A percentile compares a stretch with the other conserved stretches of the same genome.
Conservation (phyloP, 2,888 invertebrate genomes). For the Leptinotarsa tumamoca region DNA sequence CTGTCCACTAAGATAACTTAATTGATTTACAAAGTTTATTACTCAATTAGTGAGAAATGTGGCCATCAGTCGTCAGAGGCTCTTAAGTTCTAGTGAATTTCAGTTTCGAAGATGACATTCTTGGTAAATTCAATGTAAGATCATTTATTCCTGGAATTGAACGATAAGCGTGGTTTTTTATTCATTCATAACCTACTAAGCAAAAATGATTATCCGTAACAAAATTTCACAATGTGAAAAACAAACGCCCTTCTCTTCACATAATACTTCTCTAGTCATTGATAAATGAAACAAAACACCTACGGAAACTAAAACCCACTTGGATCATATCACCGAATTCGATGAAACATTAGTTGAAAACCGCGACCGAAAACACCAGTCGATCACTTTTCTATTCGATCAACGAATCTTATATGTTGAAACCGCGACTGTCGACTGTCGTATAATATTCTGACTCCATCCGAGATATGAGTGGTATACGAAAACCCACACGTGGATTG, state of each 20-base stretch:
- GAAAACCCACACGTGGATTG: constrained; percentile 62
- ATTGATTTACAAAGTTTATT: too few species aligned
- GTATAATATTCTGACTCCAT: constrained; percentile 53
- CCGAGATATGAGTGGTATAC: constrained; percentile 60
- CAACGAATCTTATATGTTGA: constrained; percentile 54
- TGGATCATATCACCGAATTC: constrained; percentile 19
- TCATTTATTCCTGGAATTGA: too few species aligned
- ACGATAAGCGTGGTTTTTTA: too few species aligned
- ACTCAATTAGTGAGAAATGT: too few species aligned
- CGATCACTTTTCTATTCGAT: constrained; percentile 18
- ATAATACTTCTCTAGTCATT: background rate
- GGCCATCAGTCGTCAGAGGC: too few species aligned
- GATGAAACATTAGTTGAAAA: background rate
- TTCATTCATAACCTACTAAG: too few species aligned
- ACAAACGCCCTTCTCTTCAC: background rate
- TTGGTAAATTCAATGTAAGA: too few species aligned
- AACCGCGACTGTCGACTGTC: constrained; percentile 56
- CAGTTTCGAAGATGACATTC: too few species aligned
- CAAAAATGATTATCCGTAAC: too few species aligned
- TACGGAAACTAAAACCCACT: constrained; percentile 26
- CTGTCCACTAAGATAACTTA: too few species aligned
- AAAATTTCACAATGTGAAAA: background rate
- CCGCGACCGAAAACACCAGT: constrained; percentile 6
- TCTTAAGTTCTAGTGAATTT: too few species aligned
- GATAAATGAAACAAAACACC: constrained; percentile 18